Percentiles rank a stretch among this genome's conserved stretches.
Conservation (phyloP, 2,797 vertebrate species). For the Myotis planiceps region DNA sequence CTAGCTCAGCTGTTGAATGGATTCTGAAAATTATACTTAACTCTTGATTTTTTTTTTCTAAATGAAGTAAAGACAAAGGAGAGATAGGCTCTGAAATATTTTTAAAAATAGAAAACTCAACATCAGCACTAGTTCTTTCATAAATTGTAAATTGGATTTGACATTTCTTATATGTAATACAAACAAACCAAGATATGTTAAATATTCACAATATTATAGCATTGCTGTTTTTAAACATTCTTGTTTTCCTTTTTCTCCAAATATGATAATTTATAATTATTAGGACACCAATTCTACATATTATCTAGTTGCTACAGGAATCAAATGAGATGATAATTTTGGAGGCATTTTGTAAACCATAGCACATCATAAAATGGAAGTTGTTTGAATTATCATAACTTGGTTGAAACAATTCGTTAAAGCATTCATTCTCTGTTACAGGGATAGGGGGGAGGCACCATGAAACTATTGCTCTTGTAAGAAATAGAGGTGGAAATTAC, state of each 20-base stretch:
- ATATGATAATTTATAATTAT: not conserved
- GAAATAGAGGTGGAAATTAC: constrained; percentile 50
- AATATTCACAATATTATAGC: not conserved
- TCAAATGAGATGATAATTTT: constrained; percentile 21
- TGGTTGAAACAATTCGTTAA: not conserved
- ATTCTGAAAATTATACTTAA: not conserved
- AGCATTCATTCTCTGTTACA: not conserved
- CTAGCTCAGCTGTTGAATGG: not conserved
- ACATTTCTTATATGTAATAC: not conserved
- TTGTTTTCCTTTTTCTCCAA: not conserved
- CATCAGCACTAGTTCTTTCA: not conserved
- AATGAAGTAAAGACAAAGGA: not conserved
- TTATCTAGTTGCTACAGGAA: not conserved
- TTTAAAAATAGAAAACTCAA: constrained; percentile 13
- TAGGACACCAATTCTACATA: not conserved
- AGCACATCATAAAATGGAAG: not conserved
- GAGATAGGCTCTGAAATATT: not conserved
- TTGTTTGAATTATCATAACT: constrained; percentile 38
- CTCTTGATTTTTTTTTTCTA: not conserved
- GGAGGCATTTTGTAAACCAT: constrained; percentile 2
- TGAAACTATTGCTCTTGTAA: constrained; percentile 3
- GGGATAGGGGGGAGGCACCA: not conserved
- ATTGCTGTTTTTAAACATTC: not conserved
- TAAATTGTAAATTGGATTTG: not conserved
- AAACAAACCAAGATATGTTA: constrained; percentile 1